These are phyloP conservation scores for Parauchenoglanis punctatus DNA, from an alignment of 2,797 vertebrate genomes.

Conservation along the genomic window DNA sequence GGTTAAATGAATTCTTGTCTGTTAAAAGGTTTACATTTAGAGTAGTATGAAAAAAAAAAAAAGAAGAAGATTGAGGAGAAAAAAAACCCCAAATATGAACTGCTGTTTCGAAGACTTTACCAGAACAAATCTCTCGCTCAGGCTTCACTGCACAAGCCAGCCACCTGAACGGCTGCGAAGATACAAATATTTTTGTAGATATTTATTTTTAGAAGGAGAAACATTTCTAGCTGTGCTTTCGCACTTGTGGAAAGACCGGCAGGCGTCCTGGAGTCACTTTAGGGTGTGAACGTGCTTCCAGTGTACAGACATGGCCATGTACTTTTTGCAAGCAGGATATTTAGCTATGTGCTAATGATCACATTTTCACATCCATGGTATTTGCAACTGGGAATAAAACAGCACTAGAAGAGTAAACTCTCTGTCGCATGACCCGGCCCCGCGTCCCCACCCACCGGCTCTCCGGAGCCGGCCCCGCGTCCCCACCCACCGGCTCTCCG, in stretches of 20 bases:
- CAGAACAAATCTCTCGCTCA: background rate
- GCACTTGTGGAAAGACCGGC: background rate
- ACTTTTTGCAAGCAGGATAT: slow-evolving; percentile 4
- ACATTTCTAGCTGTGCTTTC: background rate
- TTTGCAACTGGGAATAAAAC: background rate
- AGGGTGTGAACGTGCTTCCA: background rate
- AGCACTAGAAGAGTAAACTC: background rate
- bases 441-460: no score
- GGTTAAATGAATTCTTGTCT: background rate
- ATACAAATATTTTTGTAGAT: background rate
- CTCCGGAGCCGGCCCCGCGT: no score
- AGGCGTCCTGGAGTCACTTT: background rate
- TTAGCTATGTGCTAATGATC: background rate
- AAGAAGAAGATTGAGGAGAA: background rate
- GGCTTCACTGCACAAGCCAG: background rate
- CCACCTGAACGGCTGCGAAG: background rate
- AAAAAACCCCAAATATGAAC: background rate
- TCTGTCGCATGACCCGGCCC: background rate
- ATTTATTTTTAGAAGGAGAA: background rate
- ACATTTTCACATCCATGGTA: background rate
- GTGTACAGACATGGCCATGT: background rate
- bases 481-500: no score
- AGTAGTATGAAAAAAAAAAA: no score
- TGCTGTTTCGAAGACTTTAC: background rate
- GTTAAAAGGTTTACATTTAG: no score